Evolutionary conservation across 2,888 invertebrate species (phyloP), one percentile per base, ranked within the genome.

Genomic region (Drepana falcataria): DNA sequence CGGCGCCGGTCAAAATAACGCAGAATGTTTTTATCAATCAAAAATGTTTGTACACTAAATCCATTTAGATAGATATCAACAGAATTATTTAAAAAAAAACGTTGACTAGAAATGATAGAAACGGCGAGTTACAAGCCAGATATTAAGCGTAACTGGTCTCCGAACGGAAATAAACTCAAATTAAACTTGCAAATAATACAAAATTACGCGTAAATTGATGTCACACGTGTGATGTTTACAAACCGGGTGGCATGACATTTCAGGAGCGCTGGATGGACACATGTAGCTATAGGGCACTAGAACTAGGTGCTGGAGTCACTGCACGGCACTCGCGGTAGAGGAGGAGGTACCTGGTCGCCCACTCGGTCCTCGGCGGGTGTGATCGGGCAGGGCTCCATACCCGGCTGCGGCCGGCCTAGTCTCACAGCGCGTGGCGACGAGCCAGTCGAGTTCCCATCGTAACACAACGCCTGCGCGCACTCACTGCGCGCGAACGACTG

Each of bases 321-420:
- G 9, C 44, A 44, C 44, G 44, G 44, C 44, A 53, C 54, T 52
- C 48, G 57, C 54, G 61, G 53, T 53, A 56, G 35, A 40, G 61
- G 56, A 59, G 61, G 61, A 59, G 66, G 81, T 87, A 90, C 90
- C 90, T 90, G 90, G 87, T 90, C 90, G 79, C 90, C 90, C 86
- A 79, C 82, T 69, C 86, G 83, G 83, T 89, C 87, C 87, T 89
- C 89, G 81, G 83, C 85, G 81, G 83, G 79, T 81, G 77, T 81
- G 81, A 83, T 79, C 75, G 84, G 83, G 81, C 88, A 89, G 86
- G 87, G 76, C 87, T 90, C 90, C 90, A 90, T 90, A 70, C 88
- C 88, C 87, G 87, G 85, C 83, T 66, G 70, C 66, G 72, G 82
- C 82, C 79, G 83, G 65, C 59, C 60, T 65, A 56, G 65, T 59